Base-by-base conservation (phyloP, 2,113 vertebrate species). In the Scomber japonicus region DNA sequence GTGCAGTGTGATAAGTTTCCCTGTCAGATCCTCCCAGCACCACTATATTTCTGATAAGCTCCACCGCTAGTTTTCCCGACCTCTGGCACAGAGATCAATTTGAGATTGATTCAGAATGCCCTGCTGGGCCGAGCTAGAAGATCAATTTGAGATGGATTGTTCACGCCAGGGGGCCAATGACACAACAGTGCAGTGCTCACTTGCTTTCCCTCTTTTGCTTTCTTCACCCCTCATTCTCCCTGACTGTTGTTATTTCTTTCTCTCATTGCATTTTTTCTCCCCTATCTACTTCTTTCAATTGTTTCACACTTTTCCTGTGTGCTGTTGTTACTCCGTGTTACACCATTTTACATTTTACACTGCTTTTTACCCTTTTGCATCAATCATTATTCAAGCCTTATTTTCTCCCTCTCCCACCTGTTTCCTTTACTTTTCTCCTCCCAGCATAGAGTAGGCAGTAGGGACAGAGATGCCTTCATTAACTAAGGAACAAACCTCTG, bases 1-100 rank as follows among this genome's bases (percentile, higher is more conserved):
- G 93, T 93, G 90, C 92, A 84, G 86, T 91, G 94, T 95, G 94
- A 95, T 95, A 95, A 95, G 95, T 95, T 94, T 95, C 90, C 93
- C 94, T 95, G 95, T 95, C 94, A 95, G 94, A 95, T 95, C 94
- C 92, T 92, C 92, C 93, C 93, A 95, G 90, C 92, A 93, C 92
- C 91, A 94, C 95, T 94, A 95, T 95, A 95, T 95, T 95, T 95
- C 94, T 95, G 94, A 95, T 95, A 95, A 95, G 94, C 94, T 95
- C 93, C 88, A 89, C 92, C 94, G 94, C 93, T 93, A 94, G 93
- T 95, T 95, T 95, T 95, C 92, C 90, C 91, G 89, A 95, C 94
- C 94, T 94, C 94, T 95, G 95, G 94, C 94, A 94, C 91, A 88
- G 91, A 95, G 95, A 95, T 95, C 94, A 94, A 95, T 95, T 95